Evolutionary conservation across 2,113 vertebrate species (phyloP).

Genomic region (Pygoscelis adeliae): DNA sequence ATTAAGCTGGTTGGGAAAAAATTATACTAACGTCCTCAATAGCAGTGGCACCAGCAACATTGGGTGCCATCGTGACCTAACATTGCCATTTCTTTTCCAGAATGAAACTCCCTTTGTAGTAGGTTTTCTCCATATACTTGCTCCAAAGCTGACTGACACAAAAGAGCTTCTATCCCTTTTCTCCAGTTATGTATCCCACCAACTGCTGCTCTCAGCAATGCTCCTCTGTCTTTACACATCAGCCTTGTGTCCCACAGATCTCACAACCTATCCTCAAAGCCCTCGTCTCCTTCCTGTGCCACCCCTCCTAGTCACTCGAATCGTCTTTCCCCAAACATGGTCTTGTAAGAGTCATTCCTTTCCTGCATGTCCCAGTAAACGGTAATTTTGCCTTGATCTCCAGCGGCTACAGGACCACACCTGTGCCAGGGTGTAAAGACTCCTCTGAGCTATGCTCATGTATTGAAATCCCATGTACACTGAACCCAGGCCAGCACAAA

Average conservation of each 20-base stretch:
- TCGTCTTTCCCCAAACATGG: rapidly evolving
- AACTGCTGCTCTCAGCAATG: neutral
- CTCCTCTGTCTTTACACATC: neutral
- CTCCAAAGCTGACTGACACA: neutral
- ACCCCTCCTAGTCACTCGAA: neutral
- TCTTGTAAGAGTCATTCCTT: neutral
- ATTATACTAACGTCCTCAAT: neutral
- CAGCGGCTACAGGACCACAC: neutral
- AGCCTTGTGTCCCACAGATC: neutral
- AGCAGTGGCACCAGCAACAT: neutral
- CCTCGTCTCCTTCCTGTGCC: neutral
- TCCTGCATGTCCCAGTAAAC: neutral
- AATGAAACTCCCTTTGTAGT: neutral
- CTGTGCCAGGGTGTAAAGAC: neutral
- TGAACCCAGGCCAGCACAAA: neutral
- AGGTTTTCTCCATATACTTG: neutral
- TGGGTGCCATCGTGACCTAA: neutral
- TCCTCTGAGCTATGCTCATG: neutral
- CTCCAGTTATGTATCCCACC: neutral
- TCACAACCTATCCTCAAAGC: neutral
- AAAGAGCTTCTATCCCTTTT: neutral
- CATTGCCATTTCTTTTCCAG: neutral
- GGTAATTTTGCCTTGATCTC: neutral
- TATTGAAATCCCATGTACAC: neutral
- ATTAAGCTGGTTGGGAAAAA: neutral